Base-by-base conservation (phyloP, 2,797 vertebrate genomes). In the Tarsius wallacei region DNA sequence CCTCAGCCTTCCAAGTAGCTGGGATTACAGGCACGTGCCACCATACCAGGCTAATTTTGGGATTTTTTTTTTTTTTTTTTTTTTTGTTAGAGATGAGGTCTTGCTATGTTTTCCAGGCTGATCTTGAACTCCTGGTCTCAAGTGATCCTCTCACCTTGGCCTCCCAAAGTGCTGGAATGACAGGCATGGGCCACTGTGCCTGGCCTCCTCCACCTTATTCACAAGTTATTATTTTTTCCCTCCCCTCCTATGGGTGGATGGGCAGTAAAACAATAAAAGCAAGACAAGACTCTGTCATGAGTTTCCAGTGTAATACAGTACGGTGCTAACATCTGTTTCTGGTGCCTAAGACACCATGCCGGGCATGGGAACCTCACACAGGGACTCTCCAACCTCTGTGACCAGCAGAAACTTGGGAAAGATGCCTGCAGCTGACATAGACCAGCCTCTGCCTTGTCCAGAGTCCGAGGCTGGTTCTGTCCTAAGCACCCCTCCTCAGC, bases 331-430 rank as follows among this genome's bases (percentile, higher is more conserved):
- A 16, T 82, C 61, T 83, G 33, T 47, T 21, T 16, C 26, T 4
- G 1, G 47, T 12, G 4, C 2, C 14, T 10, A 15, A 24, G 16
- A 71, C 42, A 71, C 51, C 42, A 16, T 6, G 19, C 13, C 28
- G 66, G 16, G 10, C 8, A 11, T 9, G 15, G 49, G 47, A 92
- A 26, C 4, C 19, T 16, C 66, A 28, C 7, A 0, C 2, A 8
- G 53, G 8, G 0, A 0, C 6, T 42, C 36, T 71, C 21, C 59
- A n/a, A 0, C 0, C 2, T 51, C 31, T 21, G 6, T 2, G 24
- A 7, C 1, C 0, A 0, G 28, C 49, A 42, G 36, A 17, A 59
- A 49, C 4, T 31, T 31, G 47, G 57, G 13, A 22, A 87, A 26
- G 5, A 59, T 1, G 2, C 8, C 49, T 61, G 5, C 55, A 5